These are phyloP conservation scores for Rafetus swinhoei DNA, from an alignment of 2,113 vertebrate species.

Conservation along the genomic window DNA sequence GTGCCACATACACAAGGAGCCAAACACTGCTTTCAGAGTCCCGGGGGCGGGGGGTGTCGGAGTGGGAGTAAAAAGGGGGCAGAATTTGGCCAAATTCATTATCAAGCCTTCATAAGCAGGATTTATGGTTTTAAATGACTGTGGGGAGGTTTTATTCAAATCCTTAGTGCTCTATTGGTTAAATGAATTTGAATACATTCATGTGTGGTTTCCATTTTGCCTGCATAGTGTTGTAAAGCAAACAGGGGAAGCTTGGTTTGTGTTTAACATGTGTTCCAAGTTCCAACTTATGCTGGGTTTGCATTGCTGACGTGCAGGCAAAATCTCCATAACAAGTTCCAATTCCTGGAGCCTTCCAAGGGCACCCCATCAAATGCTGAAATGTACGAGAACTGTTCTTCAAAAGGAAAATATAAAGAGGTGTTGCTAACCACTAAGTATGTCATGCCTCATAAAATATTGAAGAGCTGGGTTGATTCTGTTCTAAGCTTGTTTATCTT, in stretches of 20 bases:
- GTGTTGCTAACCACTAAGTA: not conserved
- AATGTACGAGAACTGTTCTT: not conserved
- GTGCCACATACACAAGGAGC: not conserved
- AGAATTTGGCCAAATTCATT: not conserved
- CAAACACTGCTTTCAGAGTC: not conserved
- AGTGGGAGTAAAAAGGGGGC: not conserved
- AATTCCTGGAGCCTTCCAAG: not conserved
- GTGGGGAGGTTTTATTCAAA: not conserved
- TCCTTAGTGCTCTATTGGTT: not conserved
- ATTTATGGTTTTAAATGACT: not conserved
- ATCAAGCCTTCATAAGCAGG: not conserved
- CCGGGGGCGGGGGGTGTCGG: too few relatives aligned
- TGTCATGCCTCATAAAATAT: conserved; percentile 9
- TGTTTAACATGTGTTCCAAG: not conserved
- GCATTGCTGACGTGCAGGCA: not conserved
- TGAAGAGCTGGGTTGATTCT: not conserved
- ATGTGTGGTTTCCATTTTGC: not conserved
- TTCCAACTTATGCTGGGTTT: not conserved
- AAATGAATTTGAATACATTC: not conserved
- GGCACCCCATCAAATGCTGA: not conserved
- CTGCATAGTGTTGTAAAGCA: not conserved
- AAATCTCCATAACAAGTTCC: not conserved
- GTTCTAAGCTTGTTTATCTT: not conserved
- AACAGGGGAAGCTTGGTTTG: not conserved
- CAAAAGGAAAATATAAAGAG: not conserved